These are phyloP conservation scores for Tortrix viridana DNA, from an alignment of 2,888 invertebrate genomes.

Conservation along the genomic window DNA sequence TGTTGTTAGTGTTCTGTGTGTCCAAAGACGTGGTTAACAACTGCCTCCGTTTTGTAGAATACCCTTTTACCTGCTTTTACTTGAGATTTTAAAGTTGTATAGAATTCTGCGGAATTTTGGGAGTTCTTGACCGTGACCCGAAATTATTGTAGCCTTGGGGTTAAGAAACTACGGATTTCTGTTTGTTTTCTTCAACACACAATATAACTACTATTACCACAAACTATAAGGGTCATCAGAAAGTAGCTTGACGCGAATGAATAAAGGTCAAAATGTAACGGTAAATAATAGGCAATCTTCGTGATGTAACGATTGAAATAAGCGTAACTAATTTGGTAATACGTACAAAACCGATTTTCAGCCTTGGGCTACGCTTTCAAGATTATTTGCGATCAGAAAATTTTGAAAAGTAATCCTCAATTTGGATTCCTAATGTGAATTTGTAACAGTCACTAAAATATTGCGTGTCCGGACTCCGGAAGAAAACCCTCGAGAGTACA, in stretches of 20 bases:
- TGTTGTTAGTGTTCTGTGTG: not conserved
- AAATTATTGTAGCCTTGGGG: slow-evolving; percentile 15
- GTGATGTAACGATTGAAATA: slow-evolving; percentile 25
- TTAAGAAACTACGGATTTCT: slow-evolving; percentile 8
- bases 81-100: not conserved
- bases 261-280: slow-evolving; percentile 21
- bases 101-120: slow-evolving; percentile 2
- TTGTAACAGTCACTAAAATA: no score
- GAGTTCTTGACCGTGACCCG: slow-evolving; percentile 25
- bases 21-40: slow-evolving; percentile 3
- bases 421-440: no score
- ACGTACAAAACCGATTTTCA: no score
- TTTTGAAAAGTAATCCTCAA: no score
- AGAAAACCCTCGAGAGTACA: no score
- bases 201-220: slow-evolving; percentile 11
- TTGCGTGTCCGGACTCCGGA: no score
- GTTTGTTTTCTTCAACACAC: slow-evolving; percentile 5
- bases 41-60: slow-evolving; percentile 12
- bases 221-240: not conserved
- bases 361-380: no score
- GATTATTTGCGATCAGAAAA: no score
- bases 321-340: slow-evolving; percentile 11
- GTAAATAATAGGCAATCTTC: slow-evolving; percentile 4
- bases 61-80: slow-evolving; percentile 9
- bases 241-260: slow-evolving; percentile 17